Evolutionary conservation across 1,140 invertebrate genomes (phyloP).

Genomic region (Stenopsyche tienmushanensis): DNA sequence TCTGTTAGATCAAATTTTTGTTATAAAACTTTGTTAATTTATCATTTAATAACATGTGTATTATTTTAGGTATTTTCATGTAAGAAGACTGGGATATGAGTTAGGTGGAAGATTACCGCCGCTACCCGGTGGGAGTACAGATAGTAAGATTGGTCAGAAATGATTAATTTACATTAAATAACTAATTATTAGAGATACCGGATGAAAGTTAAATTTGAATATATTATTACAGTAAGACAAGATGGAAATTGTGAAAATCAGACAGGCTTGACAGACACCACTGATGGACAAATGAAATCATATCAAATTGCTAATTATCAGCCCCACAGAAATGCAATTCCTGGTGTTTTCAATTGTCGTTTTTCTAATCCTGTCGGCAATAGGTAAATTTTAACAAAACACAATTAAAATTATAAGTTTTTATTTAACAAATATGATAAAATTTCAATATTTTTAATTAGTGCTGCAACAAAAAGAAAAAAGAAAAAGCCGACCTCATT

Average conservation of each 20-base stretch:
- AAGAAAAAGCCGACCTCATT: conserved; percentile 89
- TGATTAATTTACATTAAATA: too few relatives aligned
- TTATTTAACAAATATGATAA: too few relatives aligned
- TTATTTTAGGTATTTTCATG: conserved; percentile 68
- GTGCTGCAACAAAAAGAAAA: conserved; percentile 67
- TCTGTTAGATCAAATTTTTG: conserved; percentile 42
- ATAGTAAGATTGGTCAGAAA: conserved; percentile 37
- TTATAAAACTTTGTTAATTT: too few relatives aligned
- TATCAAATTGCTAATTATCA: conserved; percentile 35
- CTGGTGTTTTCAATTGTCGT: conserved; percentile 86
- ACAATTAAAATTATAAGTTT: too few relatives aligned
- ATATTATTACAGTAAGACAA: conserved; percentile 15
- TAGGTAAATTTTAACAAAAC: too few relatives aligned
- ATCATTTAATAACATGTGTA: too few relatives aligned
- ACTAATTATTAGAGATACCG: too few relatives aligned
- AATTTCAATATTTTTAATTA: conserved; percentile 34
- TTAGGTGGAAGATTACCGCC: conserved; percentile 56
- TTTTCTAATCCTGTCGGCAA: conserved; percentile 70
- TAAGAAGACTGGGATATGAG: conserved; percentile 65
- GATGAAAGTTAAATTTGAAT: too few relatives aligned
- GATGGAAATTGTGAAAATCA: conserved; percentile 30
- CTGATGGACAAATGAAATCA: conserved; percentile 4
- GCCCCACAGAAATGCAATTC: conserved; percentile 61
- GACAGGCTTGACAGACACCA: not conserved
- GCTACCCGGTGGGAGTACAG: conserved; percentile 17